Evolutionary conservation across 2,113 vertebrate genomes (phyloP).

Genomic region (Delphinus delphis): DNA sequence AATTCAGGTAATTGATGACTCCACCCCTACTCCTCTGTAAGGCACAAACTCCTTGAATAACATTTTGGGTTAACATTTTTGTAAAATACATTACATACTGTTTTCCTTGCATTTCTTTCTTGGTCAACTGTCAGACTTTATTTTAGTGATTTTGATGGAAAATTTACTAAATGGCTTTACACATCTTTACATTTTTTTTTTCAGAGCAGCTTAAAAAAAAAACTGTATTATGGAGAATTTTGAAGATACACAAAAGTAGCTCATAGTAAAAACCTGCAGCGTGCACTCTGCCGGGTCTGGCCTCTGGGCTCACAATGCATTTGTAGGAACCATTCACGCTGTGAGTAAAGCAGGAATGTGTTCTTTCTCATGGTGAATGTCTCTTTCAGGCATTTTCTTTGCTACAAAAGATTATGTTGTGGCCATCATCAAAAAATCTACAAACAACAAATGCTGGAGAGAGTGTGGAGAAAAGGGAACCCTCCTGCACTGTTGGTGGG

Average conservation of each 20-base stretch:
- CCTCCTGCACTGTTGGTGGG: no score
- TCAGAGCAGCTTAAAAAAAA: background rate
- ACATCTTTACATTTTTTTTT: background rate
- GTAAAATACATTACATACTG: background rate
- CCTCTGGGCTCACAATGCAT: background rate
- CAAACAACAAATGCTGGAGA: no score
- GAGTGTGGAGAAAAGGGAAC: no score
- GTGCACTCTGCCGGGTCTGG: background rate
- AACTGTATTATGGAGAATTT: background rate
- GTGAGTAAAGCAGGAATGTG: background rate
- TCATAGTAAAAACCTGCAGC: background rate
- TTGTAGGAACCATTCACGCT: background rate
- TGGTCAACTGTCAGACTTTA: background rate
- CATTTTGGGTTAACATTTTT: background rate
- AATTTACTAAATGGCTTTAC: background rate
- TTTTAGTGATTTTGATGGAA: conserved; percentile 18
- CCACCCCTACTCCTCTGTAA: background rate
- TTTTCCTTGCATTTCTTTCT: background rate
- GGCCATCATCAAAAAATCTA: no score
- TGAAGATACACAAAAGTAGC: background rate
- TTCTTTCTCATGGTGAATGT: background rate
- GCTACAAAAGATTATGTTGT: background rate
- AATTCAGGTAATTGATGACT: background rate
- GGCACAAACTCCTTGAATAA: background rate
- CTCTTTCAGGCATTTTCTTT: background rate